Conservation (phyloP, 2,888 invertebrate genomes). For the Rhimphoctona megacephalus region DNA sequence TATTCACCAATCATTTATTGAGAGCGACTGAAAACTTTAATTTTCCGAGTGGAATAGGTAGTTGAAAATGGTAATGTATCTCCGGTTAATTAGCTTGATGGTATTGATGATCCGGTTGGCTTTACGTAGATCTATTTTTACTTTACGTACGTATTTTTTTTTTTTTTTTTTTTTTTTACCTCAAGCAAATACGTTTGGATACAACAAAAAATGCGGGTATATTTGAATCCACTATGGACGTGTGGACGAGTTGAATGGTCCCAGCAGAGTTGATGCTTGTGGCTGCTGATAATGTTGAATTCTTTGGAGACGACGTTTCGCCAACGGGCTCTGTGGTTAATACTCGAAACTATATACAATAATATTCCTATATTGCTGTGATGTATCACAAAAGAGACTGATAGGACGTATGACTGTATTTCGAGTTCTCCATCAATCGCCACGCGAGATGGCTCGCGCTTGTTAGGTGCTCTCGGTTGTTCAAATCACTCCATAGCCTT, state of each 20-base stretch:
- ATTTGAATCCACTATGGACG: background rate
- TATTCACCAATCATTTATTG: conserved; percentile 72
- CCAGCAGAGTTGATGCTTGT: background rate
- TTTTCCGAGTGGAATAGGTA: conserved; percentile 75
- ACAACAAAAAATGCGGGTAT: background rate
- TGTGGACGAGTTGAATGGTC: background rate
- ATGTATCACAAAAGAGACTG: background rate
- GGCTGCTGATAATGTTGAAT: conserved; percentile 14
- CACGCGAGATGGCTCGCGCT: background rate
- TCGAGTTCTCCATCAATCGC: background rate
- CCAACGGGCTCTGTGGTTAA: background rate
- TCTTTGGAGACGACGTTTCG: background rate
- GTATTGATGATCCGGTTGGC: conserved; percentile 51
- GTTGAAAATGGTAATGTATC: conserved; percentile 72
- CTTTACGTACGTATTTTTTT: too few relatives aligned
- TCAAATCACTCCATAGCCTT: background rate
- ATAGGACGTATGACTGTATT: background rate
- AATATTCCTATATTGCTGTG: background rate
- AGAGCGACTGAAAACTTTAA: conserved; percentile 70
- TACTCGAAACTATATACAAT: background rate
- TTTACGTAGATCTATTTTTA: background rate
- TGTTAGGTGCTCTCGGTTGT: background rate
- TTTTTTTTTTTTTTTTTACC: background rate
- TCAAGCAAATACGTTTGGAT: too few relatives aligned
- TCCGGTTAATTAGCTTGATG: conserved; percentile 78